Conservation (phyloP, 2,113 vertebrate genomes). For the Istiophorus platypterus region DNA sequence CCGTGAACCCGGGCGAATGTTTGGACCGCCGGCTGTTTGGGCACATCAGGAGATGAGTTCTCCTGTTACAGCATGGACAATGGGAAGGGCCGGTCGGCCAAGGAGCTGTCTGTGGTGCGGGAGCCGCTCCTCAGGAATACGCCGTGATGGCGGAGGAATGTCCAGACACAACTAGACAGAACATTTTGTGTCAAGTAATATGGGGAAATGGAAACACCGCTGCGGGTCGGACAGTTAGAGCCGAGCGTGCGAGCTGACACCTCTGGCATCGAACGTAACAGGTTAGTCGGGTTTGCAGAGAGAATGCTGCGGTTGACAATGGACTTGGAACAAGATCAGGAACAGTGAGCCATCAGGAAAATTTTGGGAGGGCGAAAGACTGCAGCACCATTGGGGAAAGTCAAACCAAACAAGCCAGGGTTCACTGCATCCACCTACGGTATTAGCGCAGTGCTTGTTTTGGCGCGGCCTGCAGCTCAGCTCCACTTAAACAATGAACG, state of each 20-base stretch:
- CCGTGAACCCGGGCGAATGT: slow-evolving; percentile 18
- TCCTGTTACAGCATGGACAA: slow-evolving; percentile 17
- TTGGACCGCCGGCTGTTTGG: slow-evolving; percentile 34
- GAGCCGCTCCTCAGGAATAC: slow-evolving; percentile 4
- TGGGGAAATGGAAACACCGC: not conserved
- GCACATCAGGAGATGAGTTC: slow-evolving; percentile 31
- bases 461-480: not conserved
- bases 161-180: not conserved
- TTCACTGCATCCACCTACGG: not conserved
- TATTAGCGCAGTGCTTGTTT: not conserved
- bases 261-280: slow-evolving; percentile 40
- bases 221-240: not conserved
- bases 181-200: not conserved
- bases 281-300: slow-evolving; percentile 54
- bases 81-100: slow-evolving; percentile 21
- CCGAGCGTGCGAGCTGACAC: not conserved
- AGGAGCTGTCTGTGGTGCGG: slow-evolving; percentile 28
- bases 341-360: slow-evolving; percentile 43
- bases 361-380: slow-evolving; percentile 9
- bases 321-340: slow-evolving; percentile 44
- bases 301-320: slow-evolving; percentile 22
- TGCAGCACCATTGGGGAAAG: not conserved
- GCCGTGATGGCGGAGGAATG: not conserved
- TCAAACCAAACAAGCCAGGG: not conserved
- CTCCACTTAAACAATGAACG: not conserved